These are phyloP conservation scores for Toxonevra muliebris DNA, from an alignment of 2,888 invertebrate genomes.

Conservation along the genomic window DNA sequence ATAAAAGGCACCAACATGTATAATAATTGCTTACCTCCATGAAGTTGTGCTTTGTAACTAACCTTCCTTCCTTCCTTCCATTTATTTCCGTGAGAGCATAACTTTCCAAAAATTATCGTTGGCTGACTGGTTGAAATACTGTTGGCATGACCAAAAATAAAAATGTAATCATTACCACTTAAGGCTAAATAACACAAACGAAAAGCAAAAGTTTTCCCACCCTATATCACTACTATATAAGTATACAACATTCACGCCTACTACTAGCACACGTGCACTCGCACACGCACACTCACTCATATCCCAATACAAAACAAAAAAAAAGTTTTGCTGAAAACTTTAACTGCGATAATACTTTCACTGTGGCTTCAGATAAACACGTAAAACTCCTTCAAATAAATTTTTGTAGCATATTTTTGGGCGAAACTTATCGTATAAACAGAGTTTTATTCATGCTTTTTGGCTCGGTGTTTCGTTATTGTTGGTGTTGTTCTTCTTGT, in stretches of 20 bases:
- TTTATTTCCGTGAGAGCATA: not conserved
- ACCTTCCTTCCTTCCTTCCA: no score
- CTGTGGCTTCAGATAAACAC: conserved; percentile 35
- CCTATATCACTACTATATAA: conserved; percentile 21
- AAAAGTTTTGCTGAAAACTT: conserved; percentile 33
- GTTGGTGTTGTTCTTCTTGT: not conserved
- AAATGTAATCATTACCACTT: conserved; percentile 55
- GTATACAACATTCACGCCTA: conserved; percentile 18
- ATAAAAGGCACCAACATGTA: conserved; percentile 5
- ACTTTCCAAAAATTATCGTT: not conserved
- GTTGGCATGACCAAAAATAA: conserved; percentile 30
- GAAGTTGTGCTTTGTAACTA: no score
- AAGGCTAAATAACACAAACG: conserved; percentile 48
- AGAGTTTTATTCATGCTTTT: not conserved
- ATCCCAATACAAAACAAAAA: not conserved
- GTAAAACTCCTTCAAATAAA: conserved; percentile 25
- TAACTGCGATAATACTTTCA: conserved; percentile 36
- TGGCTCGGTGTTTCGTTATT: not conserved
- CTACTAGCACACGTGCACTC: not conserved
- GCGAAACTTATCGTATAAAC: not conserved
- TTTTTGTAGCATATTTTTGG: conserved; percentile 28
- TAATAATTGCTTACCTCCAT: not conserved
- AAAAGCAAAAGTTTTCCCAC: conserved; percentile 38
- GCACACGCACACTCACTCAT: not conserved
- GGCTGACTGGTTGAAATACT: conserved; percentile 19